phyloP scores from a whole-genome alignment of 2,888 invertebrate genomes.

The Stramonita haemastoma region DNA sequence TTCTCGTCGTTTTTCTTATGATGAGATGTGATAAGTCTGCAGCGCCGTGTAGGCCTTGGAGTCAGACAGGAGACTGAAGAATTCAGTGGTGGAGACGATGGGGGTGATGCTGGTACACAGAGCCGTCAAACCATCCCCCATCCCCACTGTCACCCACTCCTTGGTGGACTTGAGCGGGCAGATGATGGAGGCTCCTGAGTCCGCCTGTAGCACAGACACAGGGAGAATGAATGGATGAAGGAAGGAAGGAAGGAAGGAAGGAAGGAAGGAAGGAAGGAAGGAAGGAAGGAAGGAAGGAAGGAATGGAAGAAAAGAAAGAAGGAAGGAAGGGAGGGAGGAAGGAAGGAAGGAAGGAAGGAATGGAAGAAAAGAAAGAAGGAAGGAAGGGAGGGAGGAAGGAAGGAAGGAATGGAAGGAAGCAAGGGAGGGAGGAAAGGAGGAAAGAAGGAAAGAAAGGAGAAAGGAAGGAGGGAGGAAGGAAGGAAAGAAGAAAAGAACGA shows the following conservation, averaged over 20 bases:
- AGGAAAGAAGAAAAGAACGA: neutral
- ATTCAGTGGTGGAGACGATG: neutral
- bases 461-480: neutral
- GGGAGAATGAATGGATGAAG: no score
- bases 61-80: neutral
- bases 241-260: neutral
- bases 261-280: neutral
- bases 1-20: neutral
- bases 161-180: neutral
- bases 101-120: neutral
- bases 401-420: no score
- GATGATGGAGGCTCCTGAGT: constrained; percentile 8
- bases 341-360: no score
- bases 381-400: no score
- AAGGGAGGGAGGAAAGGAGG: neutral
- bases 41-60: neutral
- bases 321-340: no score
- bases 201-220: neutral
- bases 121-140: neutral
- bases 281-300: neutral
- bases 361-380: no score
- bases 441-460: neutral
- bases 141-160: constrained; percentile 21
- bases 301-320: no score
- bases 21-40: neutral